Percentiles rank a stretch among this genome's conserved stretches.
These are phyloP conservation scores for Nothobranchius furzeri DNA, from an alignment of 2,113 vertebrate genomes.

Conservation along the genomic window DNA sequence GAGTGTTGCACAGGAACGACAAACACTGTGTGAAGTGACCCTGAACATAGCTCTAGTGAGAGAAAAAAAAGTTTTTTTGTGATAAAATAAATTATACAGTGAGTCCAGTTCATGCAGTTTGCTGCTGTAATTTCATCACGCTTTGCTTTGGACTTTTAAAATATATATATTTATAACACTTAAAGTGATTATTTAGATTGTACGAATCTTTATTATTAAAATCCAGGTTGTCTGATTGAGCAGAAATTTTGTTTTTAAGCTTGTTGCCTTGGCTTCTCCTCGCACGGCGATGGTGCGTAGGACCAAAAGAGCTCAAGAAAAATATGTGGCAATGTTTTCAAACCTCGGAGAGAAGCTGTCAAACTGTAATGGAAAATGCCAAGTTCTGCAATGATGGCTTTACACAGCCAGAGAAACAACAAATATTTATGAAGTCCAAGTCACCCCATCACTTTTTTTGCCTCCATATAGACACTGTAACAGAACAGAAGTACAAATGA, in stretches of 20 bases:
- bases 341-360: conserved; percentile 66
- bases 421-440: conserved; percentile 43
- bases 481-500: conserved; percentile 15
- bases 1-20: conserved; percentile 25
- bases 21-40: conserved; percentile 54
- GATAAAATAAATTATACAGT: conserved; percentile 8
- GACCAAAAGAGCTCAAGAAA: conserved; percentile 46
- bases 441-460: conserved; percentile 38
- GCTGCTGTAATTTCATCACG: background rate
- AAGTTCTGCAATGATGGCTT: conserved; percentile 57
- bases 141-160: too few relatives aligned
- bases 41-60: conserved; percentile 29
- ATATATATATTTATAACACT: too few relatives aligned
- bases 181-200: conserved; percentile 30
- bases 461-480: conserved; percentile 13
- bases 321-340: conserved; percentile 59
- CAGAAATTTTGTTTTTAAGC: conserved; percentile 57
- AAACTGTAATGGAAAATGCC: conserved; percentile 67
- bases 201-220: conserved; percentile 36
- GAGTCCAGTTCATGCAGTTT: conserved; percentile 4
- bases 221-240: conserved; percentile 45
- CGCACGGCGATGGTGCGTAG: conserved; percentile 27
- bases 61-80: conserved; percentile 32
- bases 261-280: conserved; percentile 54
- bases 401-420: conserved; percentile 39